Evolutionary conservation across 2,888 invertebrate genomes (phyloP).

Genomic region (Tipula lateralis): DNA sequence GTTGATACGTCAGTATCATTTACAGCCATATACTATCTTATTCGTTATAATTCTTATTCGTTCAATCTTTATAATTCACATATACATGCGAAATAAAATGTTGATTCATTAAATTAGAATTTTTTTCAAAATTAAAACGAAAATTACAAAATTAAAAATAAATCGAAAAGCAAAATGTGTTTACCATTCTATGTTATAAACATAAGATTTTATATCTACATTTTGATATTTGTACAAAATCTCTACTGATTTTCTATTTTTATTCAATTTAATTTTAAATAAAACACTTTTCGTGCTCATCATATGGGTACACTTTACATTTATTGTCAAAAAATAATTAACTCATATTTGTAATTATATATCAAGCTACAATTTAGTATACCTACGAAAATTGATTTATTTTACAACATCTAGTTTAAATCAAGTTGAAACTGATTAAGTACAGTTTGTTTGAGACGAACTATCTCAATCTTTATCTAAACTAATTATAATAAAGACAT

Average conservation of each 20-base stretch:
- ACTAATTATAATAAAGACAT: too few species aligned
- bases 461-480: too few species aligned
- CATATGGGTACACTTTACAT: neutral
- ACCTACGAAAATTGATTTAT: too few species aligned
- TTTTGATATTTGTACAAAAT: neutral
- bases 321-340: neutral
- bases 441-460: too few species aligned
- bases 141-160: neutral
- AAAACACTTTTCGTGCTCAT: neutral
- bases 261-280: neutral
- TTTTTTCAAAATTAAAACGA: neutral
- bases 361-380: too few species aligned
- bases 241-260: neutral
- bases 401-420: too few species aligned
- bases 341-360: neutral
- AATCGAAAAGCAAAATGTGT: neutral
- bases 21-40: too few species aligned
- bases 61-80: neutral
- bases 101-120: constrained; percentile 24
- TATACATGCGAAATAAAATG: neutral
- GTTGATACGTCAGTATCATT: too few species aligned
- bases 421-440: too few species aligned
- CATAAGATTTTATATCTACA: neutral
- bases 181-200: neutral
- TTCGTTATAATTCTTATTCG: too few species aligned